Base-by-base conservation (phyloP, 2,113 vertebrate species). In the Python bivittatus region DNA sequence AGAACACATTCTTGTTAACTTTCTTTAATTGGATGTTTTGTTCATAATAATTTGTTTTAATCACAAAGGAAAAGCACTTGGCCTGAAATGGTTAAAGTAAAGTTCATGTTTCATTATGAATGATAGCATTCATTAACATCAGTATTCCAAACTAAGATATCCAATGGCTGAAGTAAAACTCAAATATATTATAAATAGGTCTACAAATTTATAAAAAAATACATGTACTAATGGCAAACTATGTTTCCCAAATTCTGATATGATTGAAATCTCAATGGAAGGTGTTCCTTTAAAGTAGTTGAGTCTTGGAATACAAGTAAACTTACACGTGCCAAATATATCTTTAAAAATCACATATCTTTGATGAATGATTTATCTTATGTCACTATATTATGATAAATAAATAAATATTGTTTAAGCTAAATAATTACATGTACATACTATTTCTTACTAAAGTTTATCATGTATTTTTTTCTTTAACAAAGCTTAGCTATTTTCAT, bases 121-220 rank as follows among this genome's bases (percentile, higher is more conserved):
- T 93, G 93, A 83, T 79, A 96, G 60, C 58, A 60, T 84, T 84
- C 90, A 92, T 95, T 93, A 96, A 96, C 92, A 95, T 84, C 93
- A 92, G 94, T 93, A 52, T 85, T 85, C 23, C 64, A 60, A 29
- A 79, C 29, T 54, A 64, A 72, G 54, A 52, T 20, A 48, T 87
- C 84, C 44, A 44, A 42, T 38, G 13, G 13, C 22, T 53, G 29
- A 29, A 48, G 20, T 10, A 85, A 25, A 52, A 85, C 22, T 84
- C 11, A 84, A 27, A 84, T 44, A 29, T 86, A n/a, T 86, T 86
- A 83, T 54, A 90, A 22, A 56, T 29, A 58, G 17, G 8, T 54
- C 53, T 48, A 54, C 25, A 13, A 56, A 38, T 13, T 2, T 25
- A 33, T 10, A 61, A 61, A 29, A 60, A 48, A 38, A 22, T 57